Evolutionary conservation across 1,140 invertebrate species (phyloP).

Genomic region (Aphaenogaster rudis): DNA sequence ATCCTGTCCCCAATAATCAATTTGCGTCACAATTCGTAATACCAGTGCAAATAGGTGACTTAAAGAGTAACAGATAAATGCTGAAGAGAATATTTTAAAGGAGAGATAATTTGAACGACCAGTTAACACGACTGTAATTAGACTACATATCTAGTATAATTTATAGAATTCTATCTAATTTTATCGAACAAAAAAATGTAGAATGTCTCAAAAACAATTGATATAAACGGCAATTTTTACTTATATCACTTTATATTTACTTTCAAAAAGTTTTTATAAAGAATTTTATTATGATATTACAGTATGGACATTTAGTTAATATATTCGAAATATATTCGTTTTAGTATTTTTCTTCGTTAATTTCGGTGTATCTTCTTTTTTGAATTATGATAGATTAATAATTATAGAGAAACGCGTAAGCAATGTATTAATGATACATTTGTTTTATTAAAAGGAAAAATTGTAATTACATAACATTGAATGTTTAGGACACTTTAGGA

Average conservation of each 20-base stretch:
- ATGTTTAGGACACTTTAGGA: slow-evolving; percentile 72
- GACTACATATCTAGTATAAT: slow-evolving; percentile 11
- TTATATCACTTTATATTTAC: not conserved
- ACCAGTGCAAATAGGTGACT: slow-evolving; percentile 37
- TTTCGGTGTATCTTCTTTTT: not conserved
- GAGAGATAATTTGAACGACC: slow-evolving; percentile 15
- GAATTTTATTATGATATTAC: slow-evolving; percentile 5
- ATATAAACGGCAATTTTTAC: not conserved
- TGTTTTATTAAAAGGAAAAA: slow-evolving; percentile 74
- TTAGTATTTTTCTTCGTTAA: slow-evolving; percentile 8
- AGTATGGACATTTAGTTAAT: slow-evolving; percentile 15
- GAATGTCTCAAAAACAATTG: not conserved
- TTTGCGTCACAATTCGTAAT: slow-evolving; percentile 50
- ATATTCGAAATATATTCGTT: not conserved
- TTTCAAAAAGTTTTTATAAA: not conserved
- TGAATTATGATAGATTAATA: slow-evolving; percentile 13
- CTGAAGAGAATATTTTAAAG: slow-evolving; percentile 63
- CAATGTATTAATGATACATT: slow-evolving; percentile 58
- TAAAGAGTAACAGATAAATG: slow-evolving; percentile 21
- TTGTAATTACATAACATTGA: slow-evolving; percentile 68
- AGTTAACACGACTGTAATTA: slow-evolving; percentile 23
- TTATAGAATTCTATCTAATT: slow-evolving; percentile 24
- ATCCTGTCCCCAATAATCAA: slow-evolving; percentile 4
- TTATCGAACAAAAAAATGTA: slow-evolving; percentile 13
- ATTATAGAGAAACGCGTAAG: not conserved